Evolutionary conservation across 2,797 vertebrate species (phyloP).

Genomic region (Triplophysa bombifrons): DNA sequence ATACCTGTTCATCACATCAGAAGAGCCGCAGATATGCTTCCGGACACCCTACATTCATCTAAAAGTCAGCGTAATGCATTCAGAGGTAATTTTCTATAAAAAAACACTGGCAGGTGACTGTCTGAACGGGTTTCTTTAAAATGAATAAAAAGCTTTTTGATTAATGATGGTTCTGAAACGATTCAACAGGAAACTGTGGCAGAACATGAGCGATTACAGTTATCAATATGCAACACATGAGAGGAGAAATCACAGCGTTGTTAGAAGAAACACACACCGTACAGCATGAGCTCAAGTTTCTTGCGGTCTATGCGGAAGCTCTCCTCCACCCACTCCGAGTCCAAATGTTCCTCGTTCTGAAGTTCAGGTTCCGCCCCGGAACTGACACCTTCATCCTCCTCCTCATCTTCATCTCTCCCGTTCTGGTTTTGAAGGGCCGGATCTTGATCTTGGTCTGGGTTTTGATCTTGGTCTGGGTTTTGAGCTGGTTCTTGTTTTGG

Average conservation of each 20-base stretch:
- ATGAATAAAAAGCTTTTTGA: background rate
- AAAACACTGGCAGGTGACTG: slow-evolving; percentile 2
- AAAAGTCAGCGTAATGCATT: background rate
- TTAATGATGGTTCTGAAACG: slow-evolving; percentile 21
- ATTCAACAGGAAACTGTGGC: background rate
- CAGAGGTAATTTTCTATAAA: background rate
- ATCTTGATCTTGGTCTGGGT: slow-evolving; percentile 21
- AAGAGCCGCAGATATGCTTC: background rate
- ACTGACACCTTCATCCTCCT: slow-evolving; percentile 51
- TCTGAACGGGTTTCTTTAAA: background rate
- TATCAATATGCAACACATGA: background rate
- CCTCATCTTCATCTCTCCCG: slow-evolving; percentile 49
- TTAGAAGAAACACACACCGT: slow-evolving; percentile 57
- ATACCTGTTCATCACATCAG: slow-evolving; percentile 44
- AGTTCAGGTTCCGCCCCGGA: slow-evolving; percentile 51
- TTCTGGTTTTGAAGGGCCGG: slow-evolving; percentile 34
- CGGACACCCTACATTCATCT: slow-evolving; percentile 37
- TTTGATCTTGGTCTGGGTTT: slow-evolving; percentile 17
- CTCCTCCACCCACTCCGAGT: slow-evolving; percentile 80
- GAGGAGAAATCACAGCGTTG: background rate
- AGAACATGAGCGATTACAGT: background rate
- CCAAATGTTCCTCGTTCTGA: slow-evolving; percentile 54
- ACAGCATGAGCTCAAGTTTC: slow-evolving; percentile 82
- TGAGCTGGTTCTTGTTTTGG: slow-evolving; percentile 47
- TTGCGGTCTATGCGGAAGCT: slow-evolving; percentile 84